Evolutionary conservation across 2,888 invertebrate species (phyloP).

Genomic region (Rhyacophila evoluta): DNA sequence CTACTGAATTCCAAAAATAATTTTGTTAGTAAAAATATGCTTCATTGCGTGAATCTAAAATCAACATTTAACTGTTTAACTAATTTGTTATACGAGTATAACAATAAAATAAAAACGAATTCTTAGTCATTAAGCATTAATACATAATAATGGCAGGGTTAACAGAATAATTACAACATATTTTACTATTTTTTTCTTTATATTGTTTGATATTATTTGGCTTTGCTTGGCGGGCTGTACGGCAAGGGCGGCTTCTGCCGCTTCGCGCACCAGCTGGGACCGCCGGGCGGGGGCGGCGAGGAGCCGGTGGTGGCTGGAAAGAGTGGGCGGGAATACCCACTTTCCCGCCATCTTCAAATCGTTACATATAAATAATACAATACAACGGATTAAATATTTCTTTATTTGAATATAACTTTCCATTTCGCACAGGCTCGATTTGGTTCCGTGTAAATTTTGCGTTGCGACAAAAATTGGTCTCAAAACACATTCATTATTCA

Average conservation of each 20-base stretch:
- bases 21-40: no score
- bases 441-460: constrained; percentile 7
- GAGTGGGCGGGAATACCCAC: constrained; percentile 6
- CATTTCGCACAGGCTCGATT: constrained; percentile 4
- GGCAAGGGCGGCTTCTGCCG: constrained; percentile 30
- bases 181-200: background rate
- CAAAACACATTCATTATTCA: background rate
- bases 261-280: constrained; percentile 39
- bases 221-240: constrained; percentile 36
- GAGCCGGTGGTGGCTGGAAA: background rate
- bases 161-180: no score
- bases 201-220: background rate
- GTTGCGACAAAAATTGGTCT: background rate
- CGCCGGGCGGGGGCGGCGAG: constrained; percentile 37
- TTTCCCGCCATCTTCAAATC: constrained; percentile 25
- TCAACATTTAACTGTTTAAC: no score
- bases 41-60: no score
- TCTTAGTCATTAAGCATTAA: no score
- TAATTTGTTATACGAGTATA: no score
- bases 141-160: no score
- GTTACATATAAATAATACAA: constrained; percentile 29
- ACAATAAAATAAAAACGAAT: no score
- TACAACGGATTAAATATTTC: constrained; percentile 20
- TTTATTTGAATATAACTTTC: constrained; percentile 22
- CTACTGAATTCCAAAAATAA: no score